A percentile compares a stretch with the other conserved stretches of the same genome.
Evolutionary conservation across 1,140 invertebrate genomes (phyloP).

Genomic region (Glomeris maerens): DNA sequence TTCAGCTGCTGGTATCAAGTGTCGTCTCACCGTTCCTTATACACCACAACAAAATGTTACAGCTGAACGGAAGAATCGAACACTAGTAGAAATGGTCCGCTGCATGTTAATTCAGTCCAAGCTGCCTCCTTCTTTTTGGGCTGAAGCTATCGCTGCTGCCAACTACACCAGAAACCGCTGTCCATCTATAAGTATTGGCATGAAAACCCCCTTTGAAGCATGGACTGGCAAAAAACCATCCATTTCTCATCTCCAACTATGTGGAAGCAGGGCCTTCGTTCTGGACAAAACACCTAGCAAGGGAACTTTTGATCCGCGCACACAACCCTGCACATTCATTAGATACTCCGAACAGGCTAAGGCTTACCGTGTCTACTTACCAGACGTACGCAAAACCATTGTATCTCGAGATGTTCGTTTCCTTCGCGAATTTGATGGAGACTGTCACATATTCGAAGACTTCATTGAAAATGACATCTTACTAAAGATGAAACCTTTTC

Average conservation of each 20-base stretch:
- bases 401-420: constrained; percentile 1
- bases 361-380: constrained; percentile 5
- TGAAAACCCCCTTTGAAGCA: not conserved
- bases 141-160: not conserved
- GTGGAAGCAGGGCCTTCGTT: not conserved
- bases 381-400: not conserved
- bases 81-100: constrained; percentile 8
- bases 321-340: not conserved
- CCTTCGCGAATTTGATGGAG: too few species aligned
- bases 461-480: too few species aligned
- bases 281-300: not conserved
- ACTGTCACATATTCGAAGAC: too few species aligned
- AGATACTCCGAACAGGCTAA: not conserved
- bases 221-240: not conserved
- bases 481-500: too few species aligned
- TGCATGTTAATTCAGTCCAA: constrained; percentile 1
- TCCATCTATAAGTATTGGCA: constrained; percentile 1
- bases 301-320: not conserved
- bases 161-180: not conserved
- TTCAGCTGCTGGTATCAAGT: not conserved
- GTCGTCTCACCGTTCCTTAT: not conserved
- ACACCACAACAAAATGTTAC: constrained; percentile 11
- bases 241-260: not conserved
- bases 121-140: constrained; percentile 2
- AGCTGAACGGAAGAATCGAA: constrained; percentile 9